Evolutionary conservation across 2,797 vertebrate species (phyloP).

Genomic region (Helarctos malayanus): DNA sequence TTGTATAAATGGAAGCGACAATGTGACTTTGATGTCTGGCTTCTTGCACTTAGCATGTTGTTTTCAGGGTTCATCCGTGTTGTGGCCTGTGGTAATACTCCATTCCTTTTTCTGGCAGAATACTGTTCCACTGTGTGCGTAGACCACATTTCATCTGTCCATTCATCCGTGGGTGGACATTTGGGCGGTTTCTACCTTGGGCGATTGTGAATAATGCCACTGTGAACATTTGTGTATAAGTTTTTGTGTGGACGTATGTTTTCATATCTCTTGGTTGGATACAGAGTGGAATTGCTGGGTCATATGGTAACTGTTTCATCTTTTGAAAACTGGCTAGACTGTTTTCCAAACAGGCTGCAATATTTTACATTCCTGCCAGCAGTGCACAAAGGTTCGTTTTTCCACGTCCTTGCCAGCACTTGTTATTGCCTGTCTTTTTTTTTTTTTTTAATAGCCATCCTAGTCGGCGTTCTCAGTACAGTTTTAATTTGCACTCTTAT

Average conservation of each 20-base stretch:
- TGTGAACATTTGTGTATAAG: neutral
- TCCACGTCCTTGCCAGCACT: neutral
- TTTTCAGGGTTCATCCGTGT: neutral
- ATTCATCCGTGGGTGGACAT: neutral
- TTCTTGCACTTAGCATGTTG: neutral
- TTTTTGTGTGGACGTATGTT: neutral
- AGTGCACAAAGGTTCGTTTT: neutral
- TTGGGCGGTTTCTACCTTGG: neutral
- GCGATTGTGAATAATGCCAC: neutral
- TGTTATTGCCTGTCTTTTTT: neutral
- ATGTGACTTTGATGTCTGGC: neutral
- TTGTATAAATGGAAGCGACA: neutral
- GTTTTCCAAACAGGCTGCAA: neutral
- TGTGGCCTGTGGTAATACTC: neutral
- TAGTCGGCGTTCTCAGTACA: neutral
- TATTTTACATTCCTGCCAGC: neutral
- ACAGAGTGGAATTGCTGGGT: neutral
- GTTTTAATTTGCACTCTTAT: slow-evolving; percentile 22
- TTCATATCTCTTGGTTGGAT: neutral
- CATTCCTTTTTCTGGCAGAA: neutral
- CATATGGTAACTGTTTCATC: neutral
- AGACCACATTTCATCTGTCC: neutral
- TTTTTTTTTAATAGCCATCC: neutral
- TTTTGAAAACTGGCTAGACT: neutral
- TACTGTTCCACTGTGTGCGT: neutral